phyloP scores from a whole-genome alignment of 2,888 invertebrate species.

The Acleris emargana region DNA sequence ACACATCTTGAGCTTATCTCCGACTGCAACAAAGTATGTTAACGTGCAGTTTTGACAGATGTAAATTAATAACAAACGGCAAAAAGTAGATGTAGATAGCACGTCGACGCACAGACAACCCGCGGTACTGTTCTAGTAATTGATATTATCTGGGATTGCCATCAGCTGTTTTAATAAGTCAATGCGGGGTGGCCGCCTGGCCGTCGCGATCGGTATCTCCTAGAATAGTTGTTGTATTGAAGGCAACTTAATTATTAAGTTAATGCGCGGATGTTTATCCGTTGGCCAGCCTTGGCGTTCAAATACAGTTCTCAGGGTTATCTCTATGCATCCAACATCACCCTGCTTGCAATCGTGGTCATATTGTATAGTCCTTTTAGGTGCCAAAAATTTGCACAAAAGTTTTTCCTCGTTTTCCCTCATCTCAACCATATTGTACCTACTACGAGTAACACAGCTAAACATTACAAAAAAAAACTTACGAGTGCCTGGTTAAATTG shows the following conservation, averaged over 20 bases:
- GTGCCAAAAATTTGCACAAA: too few relatives aligned
- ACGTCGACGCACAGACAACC: constrained; percentile 27
- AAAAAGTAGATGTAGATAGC: constrained; percentile 34
- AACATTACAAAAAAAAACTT: too few relatives aligned
- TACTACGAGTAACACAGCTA: too few relatives aligned
- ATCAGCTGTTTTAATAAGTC: constrained; percentile 34
- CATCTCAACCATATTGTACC: too few relatives aligned
- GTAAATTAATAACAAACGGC: constrained; percentile 36
- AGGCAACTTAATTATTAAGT: constrained; percentile 30
- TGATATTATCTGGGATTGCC: constrained; percentile 32
- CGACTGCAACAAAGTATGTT: constrained; percentile 16
- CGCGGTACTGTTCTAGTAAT: constrained; percentile 29
- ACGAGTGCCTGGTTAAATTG: too few relatives aligned
- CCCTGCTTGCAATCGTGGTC: too few relatives aligned
- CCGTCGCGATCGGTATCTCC: constrained; percentile 22
- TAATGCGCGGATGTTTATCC: constrained; percentile 27
- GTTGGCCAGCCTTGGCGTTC: background rate
- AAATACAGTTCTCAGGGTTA: background rate
- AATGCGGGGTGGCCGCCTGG: constrained; percentile 31
- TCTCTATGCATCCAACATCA: too few relatives aligned
- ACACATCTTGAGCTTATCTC: constrained; percentile 6
- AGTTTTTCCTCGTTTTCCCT: too few relatives aligned
- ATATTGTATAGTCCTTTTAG: too few relatives aligned
- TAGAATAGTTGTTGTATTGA: constrained; percentile 25
- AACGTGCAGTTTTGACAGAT: constrained; percentile 35